Evolutionary conservation across 2,113 vertebrate genomes (phyloP).

Genomic region (Columbina picui): DNA sequence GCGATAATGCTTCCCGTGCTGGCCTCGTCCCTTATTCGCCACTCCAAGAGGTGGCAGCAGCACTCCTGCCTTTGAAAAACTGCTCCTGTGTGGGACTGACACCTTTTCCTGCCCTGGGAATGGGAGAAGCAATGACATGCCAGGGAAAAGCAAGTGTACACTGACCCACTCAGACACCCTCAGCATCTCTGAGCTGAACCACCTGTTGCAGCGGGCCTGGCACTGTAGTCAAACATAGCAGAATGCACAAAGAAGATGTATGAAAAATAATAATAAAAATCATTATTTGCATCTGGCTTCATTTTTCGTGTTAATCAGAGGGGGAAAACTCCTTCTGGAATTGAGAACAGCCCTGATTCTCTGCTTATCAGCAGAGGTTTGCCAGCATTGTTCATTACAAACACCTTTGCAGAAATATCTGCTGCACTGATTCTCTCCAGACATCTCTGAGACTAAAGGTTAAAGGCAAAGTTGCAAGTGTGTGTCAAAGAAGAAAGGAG

Average conservation of each 20-base stretch:
- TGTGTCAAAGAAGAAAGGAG: background rate
- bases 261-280: accelerated
- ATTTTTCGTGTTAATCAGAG: background rate
- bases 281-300: accelerated
- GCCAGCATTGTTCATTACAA: background rate
- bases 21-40: background rate
- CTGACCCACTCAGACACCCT: background rate
- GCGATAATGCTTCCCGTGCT: background rate
- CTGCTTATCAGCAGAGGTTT: background rate
- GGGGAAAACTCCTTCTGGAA: accelerated
- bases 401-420: background rate
- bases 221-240: background rate
- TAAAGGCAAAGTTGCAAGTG: background rate
- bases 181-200: background rate
- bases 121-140: background rate
- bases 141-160: background rate
- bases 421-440: background rate
- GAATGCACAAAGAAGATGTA: accelerated
- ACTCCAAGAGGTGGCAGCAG: conserved; percentile 56
- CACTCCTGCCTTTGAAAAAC: background rate
- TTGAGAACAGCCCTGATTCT: background rate
- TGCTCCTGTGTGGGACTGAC: accelerated
- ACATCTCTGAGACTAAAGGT: background rate
- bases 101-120: background rate
- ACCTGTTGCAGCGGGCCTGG: background rate